Evolutionary conservation across 2,888 invertebrate genomes (phyloP).

Genomic region (Acrocera orbiculus): DNA sequence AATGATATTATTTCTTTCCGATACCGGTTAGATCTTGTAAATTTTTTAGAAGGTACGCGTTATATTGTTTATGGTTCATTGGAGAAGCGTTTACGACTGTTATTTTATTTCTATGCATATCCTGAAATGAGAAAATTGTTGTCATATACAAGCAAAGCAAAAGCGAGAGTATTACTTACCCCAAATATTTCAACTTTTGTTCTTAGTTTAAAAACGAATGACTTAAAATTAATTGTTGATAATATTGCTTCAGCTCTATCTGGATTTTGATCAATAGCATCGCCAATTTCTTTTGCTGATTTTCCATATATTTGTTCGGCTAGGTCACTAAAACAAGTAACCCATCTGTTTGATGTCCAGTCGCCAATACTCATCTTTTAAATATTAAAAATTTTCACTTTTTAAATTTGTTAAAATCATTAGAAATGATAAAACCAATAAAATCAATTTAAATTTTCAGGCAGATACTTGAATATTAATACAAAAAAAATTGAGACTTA

Average conservation of each 20-base stretch:
- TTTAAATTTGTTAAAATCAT: no score
- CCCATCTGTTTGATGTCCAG: slow-evolving; percentile 73
- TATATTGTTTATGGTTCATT: slow-evolving; percentile 60
- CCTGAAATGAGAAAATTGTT: slow-evolving; percentile 14
- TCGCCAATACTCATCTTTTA: slow-evolving; percentile 70
- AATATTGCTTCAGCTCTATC: slow-evolving; percentile 49
- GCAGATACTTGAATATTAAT: no score
- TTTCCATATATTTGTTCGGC: slow-evolving; percentile 61
- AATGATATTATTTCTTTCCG: slow-evolving; percentile 21
- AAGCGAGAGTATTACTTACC: slow-evolving; percentile 37
- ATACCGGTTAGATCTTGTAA: slow-evolving; percentile 47
- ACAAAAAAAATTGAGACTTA: slow-evolving; percentile 33
- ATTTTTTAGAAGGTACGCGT: slow-evolving; percentile 48
- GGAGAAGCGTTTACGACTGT: slow-evolving; percentile 50
- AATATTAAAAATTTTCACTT: slow-evolving; percentile 13
- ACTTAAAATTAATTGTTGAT: slow-evolving; percentile 57
- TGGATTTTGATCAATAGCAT: slow-evolving; percentile 48
- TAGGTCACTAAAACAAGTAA: slow-evolving; percentile 73
- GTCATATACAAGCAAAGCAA: background rate
- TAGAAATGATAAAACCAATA: no score
- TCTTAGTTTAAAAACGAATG: slow-evolving; percentile 66
- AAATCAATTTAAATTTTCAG: no score
- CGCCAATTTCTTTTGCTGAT: slow-evolving; percentile 59
- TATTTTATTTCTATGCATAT: slow-evolving; percentile 46
- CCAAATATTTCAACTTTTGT: slow-evolving; percentile 84